Percentiles rank a stretch among this genome's conserved stretches.
These are phyloP conservation scores for Urocolius indicus DNA, from an alignment of 2,113 vertebrate species.

Conservation along the genomic window DNA sequence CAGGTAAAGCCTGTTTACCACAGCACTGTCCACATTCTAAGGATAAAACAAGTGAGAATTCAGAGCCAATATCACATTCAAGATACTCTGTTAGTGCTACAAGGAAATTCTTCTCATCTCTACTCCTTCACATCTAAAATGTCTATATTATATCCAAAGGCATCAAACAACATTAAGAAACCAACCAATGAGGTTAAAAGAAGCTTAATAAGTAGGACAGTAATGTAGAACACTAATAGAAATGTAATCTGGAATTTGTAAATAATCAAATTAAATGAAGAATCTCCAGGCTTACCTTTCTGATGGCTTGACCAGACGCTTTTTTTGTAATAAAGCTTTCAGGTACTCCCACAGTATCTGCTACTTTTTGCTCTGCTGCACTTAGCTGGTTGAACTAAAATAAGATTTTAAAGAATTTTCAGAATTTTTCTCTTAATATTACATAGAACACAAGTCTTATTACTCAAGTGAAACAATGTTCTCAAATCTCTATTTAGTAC, in stretches of 20 bases:
- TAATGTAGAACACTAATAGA: neutral
- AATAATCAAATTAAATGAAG: neutral
- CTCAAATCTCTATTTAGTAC: neutral
- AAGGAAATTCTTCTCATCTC: neutral
- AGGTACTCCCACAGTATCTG: constrained; percentile 84
- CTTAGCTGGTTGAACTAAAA: constrained; percentile 87
- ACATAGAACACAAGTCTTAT: neutral
- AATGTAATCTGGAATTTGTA: neutral
- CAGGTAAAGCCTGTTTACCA: constrained; percentile 86
- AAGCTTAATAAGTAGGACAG: neutral
- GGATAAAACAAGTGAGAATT: constrained; percentile 34
- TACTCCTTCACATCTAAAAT: neutral
- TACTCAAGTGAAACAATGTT: neutral
- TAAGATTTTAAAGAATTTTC: neutral
- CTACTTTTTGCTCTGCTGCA: constrained; percentile 87
- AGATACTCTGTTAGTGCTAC: neutral
- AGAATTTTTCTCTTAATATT: neutral
- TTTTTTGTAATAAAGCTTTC: constrained; percentile 91
- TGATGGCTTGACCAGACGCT: constrained; percentile 90
- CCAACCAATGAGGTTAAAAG: neutral
- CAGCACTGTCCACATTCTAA: constrained; percentile 80
- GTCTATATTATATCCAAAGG: neutral
- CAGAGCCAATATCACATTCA: neutral
- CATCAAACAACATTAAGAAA: neutral
- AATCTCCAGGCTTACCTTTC: constrained; percentile 79